Evolutionary conservation across 2,888 invertebrate genomes (phyloP).

Genomic region (Oxycera nigricornis): DNA sequence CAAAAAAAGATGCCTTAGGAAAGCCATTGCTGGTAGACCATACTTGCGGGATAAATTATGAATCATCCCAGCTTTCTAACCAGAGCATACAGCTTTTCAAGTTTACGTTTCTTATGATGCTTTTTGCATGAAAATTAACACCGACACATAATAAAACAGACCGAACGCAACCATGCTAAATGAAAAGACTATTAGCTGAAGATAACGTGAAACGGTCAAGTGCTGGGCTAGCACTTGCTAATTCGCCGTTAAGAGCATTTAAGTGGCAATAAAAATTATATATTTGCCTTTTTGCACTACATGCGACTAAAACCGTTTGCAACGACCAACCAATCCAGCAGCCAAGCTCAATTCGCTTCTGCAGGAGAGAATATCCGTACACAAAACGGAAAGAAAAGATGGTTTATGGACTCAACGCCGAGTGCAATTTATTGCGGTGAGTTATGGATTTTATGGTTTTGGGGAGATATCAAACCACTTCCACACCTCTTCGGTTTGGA

Average conservation of each 20-base stretch:
- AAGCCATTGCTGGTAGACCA: too few species aligned
- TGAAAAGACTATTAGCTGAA: constrained; percentile 23
- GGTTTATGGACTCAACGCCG: constrained; percentile 33
- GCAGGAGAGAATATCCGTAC: constrained; percentile 28
- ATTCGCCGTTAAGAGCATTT: constrained; percentile 38
- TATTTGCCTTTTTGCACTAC: constrained; percentile 20
- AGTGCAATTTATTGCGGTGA: constrained; percentile 39
- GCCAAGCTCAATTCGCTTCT: constrained; percentile 5
- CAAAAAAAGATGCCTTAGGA: too few species aligned
- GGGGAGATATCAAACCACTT: constrained; percentile 21
- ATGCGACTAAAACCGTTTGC: not conserved
- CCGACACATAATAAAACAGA: not conserved
- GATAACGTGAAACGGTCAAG: constrained; percentile 8
- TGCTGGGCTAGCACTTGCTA: constrained; percentile 31
- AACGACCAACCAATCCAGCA: too few species aligned
- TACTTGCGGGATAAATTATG: too few species aligned
- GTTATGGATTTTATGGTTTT: constrained; percentile 38
- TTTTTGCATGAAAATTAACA: too few species aligned
- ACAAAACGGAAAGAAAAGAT: constrained; percentile 25
- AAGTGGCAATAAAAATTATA: constrained; percentile 40
- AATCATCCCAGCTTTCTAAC: too few species aligned
- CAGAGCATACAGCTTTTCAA: too few species aligned
- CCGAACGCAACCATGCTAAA: not conserved
- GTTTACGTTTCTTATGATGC: too few species aligned
- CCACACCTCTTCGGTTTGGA: too few species aligned